Base-by-base conservation (phyloP, 2,888 invertebrate species). In the Muschampia staudingeri region DNA sequence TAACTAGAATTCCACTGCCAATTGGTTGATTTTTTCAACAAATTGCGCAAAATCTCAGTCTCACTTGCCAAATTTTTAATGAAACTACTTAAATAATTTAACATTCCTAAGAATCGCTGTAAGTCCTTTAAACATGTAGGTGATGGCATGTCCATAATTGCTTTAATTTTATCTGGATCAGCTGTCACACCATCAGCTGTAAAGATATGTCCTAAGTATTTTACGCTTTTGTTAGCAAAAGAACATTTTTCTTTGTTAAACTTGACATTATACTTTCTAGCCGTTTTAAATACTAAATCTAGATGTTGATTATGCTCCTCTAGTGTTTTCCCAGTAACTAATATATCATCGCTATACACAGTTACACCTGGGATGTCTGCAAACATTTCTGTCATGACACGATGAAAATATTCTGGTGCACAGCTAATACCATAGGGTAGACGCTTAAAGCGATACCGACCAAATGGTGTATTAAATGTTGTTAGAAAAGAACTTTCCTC, bases 131-230 rank as follows among this genome's bases (percentile, higher is more conserved):
- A 19, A 48, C 75, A 75, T 11, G 4, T 61, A 48, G 75, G 75
- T 4, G 56, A 61, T 5, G 75, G 75, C 75, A 75, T 75, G 0
- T 75, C 12, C 6, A n/a, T 65, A 61, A 87, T 37, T 52, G 81
- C 81, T 82, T 76, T 84, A 14, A 87, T 84, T 85, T 84, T 87
- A 14, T 78, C 73, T 11, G 87, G 87, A 73, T 86, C 87, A 34
- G 86, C 75, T 56, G 82, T 82, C 4, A 61, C 25, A 25, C 61
- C 61, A 1, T 25, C 61, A 25, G 25, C 61, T 61, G 61, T 12
- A 12, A 61, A 61, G 11, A 61, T 25, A 61, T 61, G 61, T 25
- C 61, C 61, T 25, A 61, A 61, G 12, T 61, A 61, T 25, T 61
- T 61, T 3, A 61, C 25, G 12, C 61, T 61, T 4, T 25, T 25